Evolutionary conservation across 2,113 vertebrate genomes (phyloP), one percentile per base, ranked within the genome.

Genomic region (Hippocampus zosterae): DNA sequence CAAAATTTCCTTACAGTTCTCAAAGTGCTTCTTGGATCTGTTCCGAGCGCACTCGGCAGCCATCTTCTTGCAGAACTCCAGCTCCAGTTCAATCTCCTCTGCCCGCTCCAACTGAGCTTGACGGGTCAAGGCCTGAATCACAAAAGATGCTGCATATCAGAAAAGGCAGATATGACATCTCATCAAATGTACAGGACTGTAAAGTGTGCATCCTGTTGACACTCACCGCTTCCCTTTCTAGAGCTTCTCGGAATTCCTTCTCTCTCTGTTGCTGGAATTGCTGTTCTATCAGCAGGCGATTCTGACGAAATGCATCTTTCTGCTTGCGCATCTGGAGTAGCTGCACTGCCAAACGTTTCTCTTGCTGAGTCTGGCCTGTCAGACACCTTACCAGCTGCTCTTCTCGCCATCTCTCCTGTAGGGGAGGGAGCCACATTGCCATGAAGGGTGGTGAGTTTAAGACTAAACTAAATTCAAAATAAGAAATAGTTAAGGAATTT

Each of bases 191-290:
- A 81, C 69, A 23, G 41, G 27, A 10, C 2, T 18, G 66, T 75
- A 65, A 74, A 19, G 46, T 2, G 42, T 44, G 2, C 48, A 63
- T 79, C 81, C 71, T 63, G 79, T 81, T 90, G 55, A 27, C 16
- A n/a, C 65, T 91, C 93, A 99, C 97, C 90, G 89, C 92, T 87
- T 98, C 94, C 88, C 90, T 92, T 65, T 96, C 91, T 80, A 96
- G 92, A 66, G 93, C 92, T 86, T 96, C 93, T 74, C 92, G 93
- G 79, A 96, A 94, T 70, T 98, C 95, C 71, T 84, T 92, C 56
- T 92, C 91, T 21, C 93, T 85, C 68, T 93, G 92, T 80, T 95
- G 91, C 70, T 96, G 92, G 83, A 92, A 92, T 52, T 99, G 95
- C 44, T 91, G 93, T 87, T 98, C 94, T 76, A 93, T 93, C 88